These are phyloP conservation scores for Helicolenus hilgendorfi DNA, from an alignment of 2,797 vertebrate species.

Conservation along the genomic window DNA sequence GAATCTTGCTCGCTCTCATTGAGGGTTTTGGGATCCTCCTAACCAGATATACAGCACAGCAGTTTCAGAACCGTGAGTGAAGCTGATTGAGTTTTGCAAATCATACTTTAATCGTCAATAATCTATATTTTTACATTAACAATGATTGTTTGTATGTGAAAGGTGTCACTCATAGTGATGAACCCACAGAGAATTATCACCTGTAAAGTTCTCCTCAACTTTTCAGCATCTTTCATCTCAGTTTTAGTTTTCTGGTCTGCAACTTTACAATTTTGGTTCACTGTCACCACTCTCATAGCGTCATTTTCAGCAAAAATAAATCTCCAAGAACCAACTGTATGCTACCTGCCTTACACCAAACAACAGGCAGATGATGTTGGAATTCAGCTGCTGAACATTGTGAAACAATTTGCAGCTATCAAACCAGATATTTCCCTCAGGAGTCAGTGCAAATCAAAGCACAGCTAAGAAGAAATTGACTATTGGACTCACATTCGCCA, in stretches of 20 bases:
- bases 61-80: slow-evolving; percentile 94
- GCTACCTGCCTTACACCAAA: neutral
- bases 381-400: neutral
- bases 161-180: neutral
- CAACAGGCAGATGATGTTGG: neutral
- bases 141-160: neutral
- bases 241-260: too few relatives aligned
- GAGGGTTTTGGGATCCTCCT: slow-evolving; percentile 96
- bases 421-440: neutral
- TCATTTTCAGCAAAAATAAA: neutral
- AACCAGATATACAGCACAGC: slow-evolving; percentile 94
- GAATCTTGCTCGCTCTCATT: slow-evolving; percentile 93
- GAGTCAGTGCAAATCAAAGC: neutral
- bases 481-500: neutral
- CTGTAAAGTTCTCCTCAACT: too few relatives aligned
- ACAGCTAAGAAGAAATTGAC: neutral
- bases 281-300: too few relatives aligned
- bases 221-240: too few relatives aligned
- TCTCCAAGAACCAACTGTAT: neutral
- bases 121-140: neutral
- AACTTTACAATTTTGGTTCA: neutral
- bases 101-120: neutral
- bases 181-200: too few relatives aligned
- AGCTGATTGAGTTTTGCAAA: neutral
- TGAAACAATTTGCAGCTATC: neutral